These are phyloP conservation scores for Lutraria lutraria DNA, from an alignment of 2,888 invertebrate genomes.

Conservation along the genomic window DNA sequence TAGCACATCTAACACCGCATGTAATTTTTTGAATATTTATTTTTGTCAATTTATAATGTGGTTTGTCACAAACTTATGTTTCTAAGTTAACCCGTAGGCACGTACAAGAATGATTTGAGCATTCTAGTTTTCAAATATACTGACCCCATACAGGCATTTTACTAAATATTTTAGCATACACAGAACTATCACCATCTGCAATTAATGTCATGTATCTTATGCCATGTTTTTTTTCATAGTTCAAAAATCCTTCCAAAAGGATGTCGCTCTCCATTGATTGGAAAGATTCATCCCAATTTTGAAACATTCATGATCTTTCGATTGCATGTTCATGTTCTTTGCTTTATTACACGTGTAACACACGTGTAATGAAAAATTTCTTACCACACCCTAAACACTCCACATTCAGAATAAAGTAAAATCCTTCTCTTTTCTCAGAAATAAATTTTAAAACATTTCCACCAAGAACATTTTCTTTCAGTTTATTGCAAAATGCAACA, in stretches of 20 bases:
- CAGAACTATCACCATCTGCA: constrained; percentile 47
- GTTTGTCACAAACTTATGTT: neutral
- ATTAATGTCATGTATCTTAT: constrained; percentile 32
- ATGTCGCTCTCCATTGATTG: constrained; percentile 44
- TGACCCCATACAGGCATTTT: constrained; percentile 30
- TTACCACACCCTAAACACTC: neutral
- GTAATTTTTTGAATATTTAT: neutral
- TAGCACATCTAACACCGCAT: neutral
- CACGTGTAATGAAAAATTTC: neutral
- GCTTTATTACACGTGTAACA: constrained; percentile 31
- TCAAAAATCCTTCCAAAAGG: neutral
- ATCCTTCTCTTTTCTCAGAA: neutral
- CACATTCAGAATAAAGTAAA: neutral
- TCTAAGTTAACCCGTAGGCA: constrained; percentile 31
- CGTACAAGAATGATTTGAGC: constrained; percentile 41
- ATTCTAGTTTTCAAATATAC: constrained; percentile 32
- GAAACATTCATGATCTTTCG: constrained; percentile 38
- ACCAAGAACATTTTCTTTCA: neutral
- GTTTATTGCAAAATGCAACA: neutral
- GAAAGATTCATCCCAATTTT: constrained; percentile 33
- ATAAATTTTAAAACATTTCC: constrained; percentile 19
- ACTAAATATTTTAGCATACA: constrained; percentile 21
- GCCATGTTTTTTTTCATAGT: constrained; percentile 4
- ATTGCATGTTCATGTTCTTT: neutral
- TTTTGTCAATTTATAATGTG: neutral